Base-by-base conservation (phyloP, 2,113 vertebrate genomes). In the Atractosteus spatula region DNA sequence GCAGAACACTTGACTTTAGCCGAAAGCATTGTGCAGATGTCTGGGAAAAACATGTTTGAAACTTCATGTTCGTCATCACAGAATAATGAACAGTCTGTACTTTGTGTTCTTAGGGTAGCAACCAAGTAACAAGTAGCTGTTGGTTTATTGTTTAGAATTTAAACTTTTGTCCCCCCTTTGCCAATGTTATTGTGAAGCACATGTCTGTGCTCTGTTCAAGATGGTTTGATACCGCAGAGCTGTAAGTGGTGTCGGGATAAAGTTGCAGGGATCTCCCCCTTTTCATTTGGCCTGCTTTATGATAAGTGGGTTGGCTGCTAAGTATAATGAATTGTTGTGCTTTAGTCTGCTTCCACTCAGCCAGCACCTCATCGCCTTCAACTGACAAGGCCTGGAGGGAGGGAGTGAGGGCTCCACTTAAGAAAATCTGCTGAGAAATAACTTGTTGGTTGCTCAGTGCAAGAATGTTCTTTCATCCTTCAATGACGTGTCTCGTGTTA, bases 401-500 rank as follows among this genome's bases (percentile, higher is more conserved):
- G n/a, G 41, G 44, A 47, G 43, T 16, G 44, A n/a, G 66, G n/a
- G 66, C 41, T 12, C 41, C 41, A 44, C 3, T 43, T 41, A 43
- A 3, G 44, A 43, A 66, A 8, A 44, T 1, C 14, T 41, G 16
- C 43, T 12, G 66, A n/a, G 66, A n/a, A 14, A n/a, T 13, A 51
- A 10, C 5, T 16, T 16, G 2, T 13, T 51, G 43, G 2, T 13
- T 51, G 43, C 4, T 67, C 29, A 56, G 41, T 1, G 71, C 10
- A 3, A 12, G 7, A 12, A 12, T 0, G 17, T 44, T 13, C 55
- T 55, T 13, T 51, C 42, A 14, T 41, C 56, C 7, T 14, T 61
- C 69, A 66, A 66, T 71, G 68, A 71, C 72, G 71, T 70, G 74
- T 12, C 56, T 79, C 71, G 71, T 70, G 61, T 62, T 68, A 79